Evolutionary conservation across 1,140 invertebrate species (phyloP).

Genomic region (Centruroides vittatus): DNA sequence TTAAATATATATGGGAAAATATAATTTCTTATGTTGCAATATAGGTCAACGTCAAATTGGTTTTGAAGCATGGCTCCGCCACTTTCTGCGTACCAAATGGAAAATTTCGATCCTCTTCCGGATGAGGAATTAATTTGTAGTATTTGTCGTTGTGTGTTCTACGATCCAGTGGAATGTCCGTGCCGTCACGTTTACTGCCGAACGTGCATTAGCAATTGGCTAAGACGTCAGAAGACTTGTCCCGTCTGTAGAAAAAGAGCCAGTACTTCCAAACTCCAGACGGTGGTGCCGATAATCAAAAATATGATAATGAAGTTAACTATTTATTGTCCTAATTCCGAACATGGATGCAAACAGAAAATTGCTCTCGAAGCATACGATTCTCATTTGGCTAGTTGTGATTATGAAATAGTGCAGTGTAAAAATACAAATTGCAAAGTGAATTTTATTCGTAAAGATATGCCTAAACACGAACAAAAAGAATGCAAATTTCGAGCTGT

Average conservation of each 20-base stretch:
- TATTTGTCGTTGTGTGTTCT: slow-evolving; percentile 9
- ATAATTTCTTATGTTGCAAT: too few species aligned
- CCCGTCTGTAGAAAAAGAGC: slow-evolving; percentile 9
- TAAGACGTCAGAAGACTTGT: slow-evolving; percentile 2
- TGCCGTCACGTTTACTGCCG: slow-evolving; percentile 14
- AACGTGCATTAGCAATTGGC: slow-evolving; percentile 6
- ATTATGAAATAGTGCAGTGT: slow-evolving; percentile 4
- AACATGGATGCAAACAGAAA: slow-evolving; percentile 4
- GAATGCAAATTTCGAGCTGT: not conserved
- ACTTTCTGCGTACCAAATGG: slow-evolving; percentile 7
- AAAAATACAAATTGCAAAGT: slow-evolving; percentile 3
- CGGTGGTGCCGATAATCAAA: slow-evolving; percentile 4
- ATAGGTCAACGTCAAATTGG: too few species aligned
- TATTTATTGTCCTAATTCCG: not conserved
- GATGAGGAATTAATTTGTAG: slow-evolving; percentile 14
- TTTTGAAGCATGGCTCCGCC: slow-evolving; percentile 16
- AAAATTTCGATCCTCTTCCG: slow-evolving; percentile 6
- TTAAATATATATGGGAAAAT: too few species aligned
- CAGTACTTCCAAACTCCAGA: not conserved
- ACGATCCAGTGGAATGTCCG: slow-evolving; percentile 10
- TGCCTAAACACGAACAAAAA: not conserved
- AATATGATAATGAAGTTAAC: slow-evolving; percentile 10
- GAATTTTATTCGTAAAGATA: not conserved
- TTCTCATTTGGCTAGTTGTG: slow-evolving; percentile 1
- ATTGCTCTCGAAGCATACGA: slow-evolving; percentile 3